A percentile compares a stretch with the other conserved stretches of the same genome.
Evolutionary conservation across 2,888 invertebrate species (phyloP).

Genomic region (Pandemis heparana): DNA sequence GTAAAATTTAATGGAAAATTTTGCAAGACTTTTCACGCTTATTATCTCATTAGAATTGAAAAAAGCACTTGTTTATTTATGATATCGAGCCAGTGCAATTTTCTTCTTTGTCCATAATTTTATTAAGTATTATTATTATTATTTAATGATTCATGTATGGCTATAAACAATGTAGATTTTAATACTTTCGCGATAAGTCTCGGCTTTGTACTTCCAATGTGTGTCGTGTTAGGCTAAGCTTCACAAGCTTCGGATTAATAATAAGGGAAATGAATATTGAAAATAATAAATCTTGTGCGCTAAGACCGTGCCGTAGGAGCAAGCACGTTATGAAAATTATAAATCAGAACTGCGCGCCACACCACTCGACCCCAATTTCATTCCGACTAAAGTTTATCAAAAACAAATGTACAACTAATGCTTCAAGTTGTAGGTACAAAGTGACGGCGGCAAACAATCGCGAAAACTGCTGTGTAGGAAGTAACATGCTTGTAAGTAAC

Average conservation of each 20-base stretch:
- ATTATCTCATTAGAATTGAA: too few relatives aligned
- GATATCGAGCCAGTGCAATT: too few relatives aligned
- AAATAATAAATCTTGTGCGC: background rate
- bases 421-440: background rate
- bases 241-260: background rate
- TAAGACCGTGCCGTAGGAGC: background rate
- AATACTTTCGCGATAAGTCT: background rate
- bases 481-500: conserved; percentile 7
- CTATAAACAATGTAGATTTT: background rate
- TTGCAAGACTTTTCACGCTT: too few relatives aligned
- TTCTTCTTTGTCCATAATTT: too few relatives aligned
- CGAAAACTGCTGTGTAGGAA: background rate
- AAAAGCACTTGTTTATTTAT: too few relatives aligned
- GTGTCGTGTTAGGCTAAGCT: background rate
- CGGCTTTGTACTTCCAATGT: background rate
- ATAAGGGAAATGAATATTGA: background rate
- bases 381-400: background rate
- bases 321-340: background rate
- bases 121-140: too few relatives aligned
- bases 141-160: background rate
- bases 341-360: background rate
- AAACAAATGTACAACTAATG: conserved; percentile 3
- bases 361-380: background rate
- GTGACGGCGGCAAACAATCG: background rate
- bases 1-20: too few relatives aligned